Conservation (phyloP, 2,113 vertebrate species). For the Phyllopteryx taeniolatus region DNA sequence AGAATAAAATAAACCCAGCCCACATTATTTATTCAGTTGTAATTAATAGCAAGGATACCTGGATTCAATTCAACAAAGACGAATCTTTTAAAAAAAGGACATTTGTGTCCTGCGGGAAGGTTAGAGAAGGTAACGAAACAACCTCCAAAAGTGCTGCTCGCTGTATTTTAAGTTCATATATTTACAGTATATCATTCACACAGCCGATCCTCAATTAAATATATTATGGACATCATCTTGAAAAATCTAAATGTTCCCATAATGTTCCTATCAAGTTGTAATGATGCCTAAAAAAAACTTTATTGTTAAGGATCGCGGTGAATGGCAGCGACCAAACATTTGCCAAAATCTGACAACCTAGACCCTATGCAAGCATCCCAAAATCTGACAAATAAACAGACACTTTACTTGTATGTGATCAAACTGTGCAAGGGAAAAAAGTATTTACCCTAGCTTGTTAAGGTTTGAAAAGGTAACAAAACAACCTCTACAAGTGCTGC, state of each 20-base stretch:
- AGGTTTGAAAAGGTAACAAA: too few species aligned
- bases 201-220: not conserved
- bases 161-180: not conserved
- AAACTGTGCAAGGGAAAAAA: too few species aligned
- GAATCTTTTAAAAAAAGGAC: constrained; percentile 17
- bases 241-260: not conserved
- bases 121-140: constrained; percentile 1
- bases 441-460: too few species aligned
- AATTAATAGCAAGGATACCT: constrained; percentile 75
- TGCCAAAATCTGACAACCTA: not conserved
- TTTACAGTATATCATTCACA: not conserved
- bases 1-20: constrained; percentile 71
- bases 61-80: constrained; percentile 67
- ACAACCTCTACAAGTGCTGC: too few species aligned
- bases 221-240: not conserved
- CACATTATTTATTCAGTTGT: constrained; percentile 78
- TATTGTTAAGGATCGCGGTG: too few species aligned
- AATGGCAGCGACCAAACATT: too few species aligned
- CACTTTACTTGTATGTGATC: too few species aligned
- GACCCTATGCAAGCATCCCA: not conserved
- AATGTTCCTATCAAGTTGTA: not conserved
- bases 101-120: constrained; percentile 22
- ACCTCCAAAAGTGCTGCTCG: not conserved
- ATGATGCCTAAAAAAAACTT: not conserved
- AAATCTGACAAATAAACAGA: too few species aligned